Conservation (phyloP, 1,140 invertebrate genomes). For the Drosophila nikananu region DNA sequence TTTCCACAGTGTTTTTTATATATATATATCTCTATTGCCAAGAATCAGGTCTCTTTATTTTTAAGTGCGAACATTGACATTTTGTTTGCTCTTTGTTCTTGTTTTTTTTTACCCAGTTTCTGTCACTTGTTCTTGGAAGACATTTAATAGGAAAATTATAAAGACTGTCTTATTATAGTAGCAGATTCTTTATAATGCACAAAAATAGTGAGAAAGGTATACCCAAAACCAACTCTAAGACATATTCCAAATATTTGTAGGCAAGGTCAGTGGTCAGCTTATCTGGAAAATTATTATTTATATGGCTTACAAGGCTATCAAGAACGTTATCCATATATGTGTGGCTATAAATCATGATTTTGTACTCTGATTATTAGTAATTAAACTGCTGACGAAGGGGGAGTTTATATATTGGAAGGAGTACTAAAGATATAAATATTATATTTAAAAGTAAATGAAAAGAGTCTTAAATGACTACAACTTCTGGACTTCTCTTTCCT, state of each 20-base stretch:
- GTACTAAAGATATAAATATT: not conserved
- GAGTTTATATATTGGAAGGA: not conserved
- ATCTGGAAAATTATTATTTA: slow-evolving; percentile 6
- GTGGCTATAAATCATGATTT: slow-evolving; percentile 1
- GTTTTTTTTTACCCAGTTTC: not conserved
- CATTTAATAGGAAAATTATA: not conserved
- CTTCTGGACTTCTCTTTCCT: no score
- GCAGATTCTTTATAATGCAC: not conserved
- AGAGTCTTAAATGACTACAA: not conserved
- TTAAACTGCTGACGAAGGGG: not conserved
- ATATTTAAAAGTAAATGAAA: not conserved
- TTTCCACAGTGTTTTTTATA: not conserved
- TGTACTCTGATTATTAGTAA: not conserved
- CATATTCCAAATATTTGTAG: not conserved
- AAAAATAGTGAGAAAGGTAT: not conserved
- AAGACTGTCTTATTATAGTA: not conserved
- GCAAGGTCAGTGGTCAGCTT: slow-evolving; percentile 3
- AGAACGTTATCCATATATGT: slow-evolving; percentile 8
- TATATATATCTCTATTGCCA: not conserved
- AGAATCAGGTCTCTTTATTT: not conserved
- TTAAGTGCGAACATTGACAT: slow-evolving; percentile 22
- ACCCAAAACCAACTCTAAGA: not conserved
- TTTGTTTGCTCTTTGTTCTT: slow-evolving; percentile 2
- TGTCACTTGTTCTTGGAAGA: not conserved
- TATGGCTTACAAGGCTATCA: not conserved